phyloP scores from a whole-genome alignment of 2,888 invertebrate genomes.

The Nemurella pictetii region DNA sequence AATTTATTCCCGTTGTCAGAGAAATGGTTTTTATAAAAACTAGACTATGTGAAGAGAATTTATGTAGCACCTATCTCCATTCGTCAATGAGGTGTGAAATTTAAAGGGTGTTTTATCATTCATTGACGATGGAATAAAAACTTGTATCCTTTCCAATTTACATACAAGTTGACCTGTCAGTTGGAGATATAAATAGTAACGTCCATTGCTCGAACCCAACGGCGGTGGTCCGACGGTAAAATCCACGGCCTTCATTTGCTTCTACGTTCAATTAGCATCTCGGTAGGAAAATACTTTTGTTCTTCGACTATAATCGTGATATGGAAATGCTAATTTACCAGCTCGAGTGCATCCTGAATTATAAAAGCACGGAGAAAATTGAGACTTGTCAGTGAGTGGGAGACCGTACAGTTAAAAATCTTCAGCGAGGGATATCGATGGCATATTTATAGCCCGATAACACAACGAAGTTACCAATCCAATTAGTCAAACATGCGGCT shows the following conservation, averaged over 20 bases:
- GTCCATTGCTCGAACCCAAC: not conserved
- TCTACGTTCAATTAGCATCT: not conserved
- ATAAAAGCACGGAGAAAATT: no score
- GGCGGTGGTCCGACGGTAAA: not conserved
- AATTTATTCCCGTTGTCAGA: not conserved
- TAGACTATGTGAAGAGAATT: not conserved
- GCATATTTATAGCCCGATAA: no score
- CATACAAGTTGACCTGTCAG: not conserved
- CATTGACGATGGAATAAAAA: not conserved
- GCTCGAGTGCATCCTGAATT: not conserved
- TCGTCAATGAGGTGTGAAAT: not conserved
- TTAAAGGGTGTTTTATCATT: not conserved
- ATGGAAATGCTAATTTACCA: not conserved
- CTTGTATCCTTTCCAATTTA: not conserved
- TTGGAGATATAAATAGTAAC: not conserved
- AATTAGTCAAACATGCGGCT: no score
- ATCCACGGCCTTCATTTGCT: not conserved
- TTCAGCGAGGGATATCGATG: no score
- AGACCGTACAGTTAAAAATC: no score
- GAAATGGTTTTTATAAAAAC: not conserved
- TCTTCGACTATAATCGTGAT: not conserved
- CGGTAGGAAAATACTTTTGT: not conserved
- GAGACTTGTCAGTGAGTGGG: no score
- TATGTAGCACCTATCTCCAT: not conserved
- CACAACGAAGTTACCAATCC: no score